A percentile compares a stretch with the other conserved stretches of the same genome.
Conservation (phyloP, 2,113 vertebrate genomes). For the Melanerpes formicivorus region DNA sequence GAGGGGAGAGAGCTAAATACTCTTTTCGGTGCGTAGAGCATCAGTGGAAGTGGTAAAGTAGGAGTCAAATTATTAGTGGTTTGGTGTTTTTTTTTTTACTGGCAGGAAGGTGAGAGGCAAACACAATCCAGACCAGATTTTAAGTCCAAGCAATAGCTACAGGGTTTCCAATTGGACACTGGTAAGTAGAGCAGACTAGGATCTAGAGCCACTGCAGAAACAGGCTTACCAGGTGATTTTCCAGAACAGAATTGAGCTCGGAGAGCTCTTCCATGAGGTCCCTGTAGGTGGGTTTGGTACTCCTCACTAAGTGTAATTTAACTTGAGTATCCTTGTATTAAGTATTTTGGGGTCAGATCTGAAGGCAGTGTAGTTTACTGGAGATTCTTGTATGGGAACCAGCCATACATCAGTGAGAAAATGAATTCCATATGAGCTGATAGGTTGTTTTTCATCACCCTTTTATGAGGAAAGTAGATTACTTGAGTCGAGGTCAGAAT, state of each 20-base stretch:
- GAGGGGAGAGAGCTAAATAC: background rate
- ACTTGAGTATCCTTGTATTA: background rate
- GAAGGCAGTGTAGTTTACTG: conserved; percentile 5
- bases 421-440: background rate
- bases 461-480: background rate
- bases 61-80: background rate
- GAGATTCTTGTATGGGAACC: conserved; percentile 33
- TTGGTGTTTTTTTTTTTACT: background rate
- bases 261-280: background rate
- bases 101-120: background rate
- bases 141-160: background rate
- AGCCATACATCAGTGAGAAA: conserved; percentile 29
- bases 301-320: background rate
- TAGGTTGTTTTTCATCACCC: background rate
- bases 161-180: background rate
- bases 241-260: background rate
- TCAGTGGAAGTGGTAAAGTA: background rate
- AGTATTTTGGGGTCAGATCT: background rate
- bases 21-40: background rate
- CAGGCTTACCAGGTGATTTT: conserved; percentile 26
- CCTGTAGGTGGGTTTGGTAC: conserved; percentile 20
- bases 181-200: background rate
- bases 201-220: background rate
- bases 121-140: background rate
- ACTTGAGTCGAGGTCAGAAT: background rate